A percentile compares a stretch with the other conserved stretches of the same genome.
These are phyloP conservation scores for Rhinoptilus africanus DNA, from an alignment of 2,113 vertebrate species.

Conservation along the genomic window DNA sequence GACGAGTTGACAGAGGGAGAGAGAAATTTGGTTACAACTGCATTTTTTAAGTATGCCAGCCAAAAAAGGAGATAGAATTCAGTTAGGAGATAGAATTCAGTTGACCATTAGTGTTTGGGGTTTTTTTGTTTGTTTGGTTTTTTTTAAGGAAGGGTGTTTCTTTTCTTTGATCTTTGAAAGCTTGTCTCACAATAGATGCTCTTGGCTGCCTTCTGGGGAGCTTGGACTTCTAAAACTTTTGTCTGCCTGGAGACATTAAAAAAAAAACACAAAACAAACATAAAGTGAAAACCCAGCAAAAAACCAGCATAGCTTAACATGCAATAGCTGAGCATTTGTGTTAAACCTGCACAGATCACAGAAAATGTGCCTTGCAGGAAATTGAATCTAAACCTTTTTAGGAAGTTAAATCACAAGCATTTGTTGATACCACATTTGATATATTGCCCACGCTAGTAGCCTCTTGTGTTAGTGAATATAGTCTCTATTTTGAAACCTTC, in stretches of 20 bases:
- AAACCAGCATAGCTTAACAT: neutral
- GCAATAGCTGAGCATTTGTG: neutral
- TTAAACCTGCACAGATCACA: neutral
- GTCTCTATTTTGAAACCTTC: neutral
- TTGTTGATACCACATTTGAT: neutral
- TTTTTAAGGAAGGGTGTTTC: neutral
- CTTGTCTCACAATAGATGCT: neutral
- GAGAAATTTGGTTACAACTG: neutral
- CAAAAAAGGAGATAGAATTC: neutral
- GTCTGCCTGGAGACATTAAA: neutral
- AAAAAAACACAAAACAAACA: neutral
- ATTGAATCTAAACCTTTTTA: neutral
- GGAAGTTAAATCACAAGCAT: neutral
- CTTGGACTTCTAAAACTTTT: neutral
- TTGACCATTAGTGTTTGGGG: neutral
- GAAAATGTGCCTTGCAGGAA: neutral
- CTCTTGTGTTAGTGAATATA: neutral
- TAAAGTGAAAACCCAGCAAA: neutral
- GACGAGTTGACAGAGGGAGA: neutral
- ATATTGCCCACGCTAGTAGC: neutral
- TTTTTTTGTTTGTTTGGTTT: no score
- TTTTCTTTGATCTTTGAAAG: neutral
- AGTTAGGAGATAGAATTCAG: neutral
- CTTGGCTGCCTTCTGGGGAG: neutral
- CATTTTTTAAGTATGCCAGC: neutral